A percentile compares a stretch with the other conserved stretches of the same genome.
Conservation (phyloP, 1,140 invertebrate genomes). For the Drosophila sturtevanti region DNA sequence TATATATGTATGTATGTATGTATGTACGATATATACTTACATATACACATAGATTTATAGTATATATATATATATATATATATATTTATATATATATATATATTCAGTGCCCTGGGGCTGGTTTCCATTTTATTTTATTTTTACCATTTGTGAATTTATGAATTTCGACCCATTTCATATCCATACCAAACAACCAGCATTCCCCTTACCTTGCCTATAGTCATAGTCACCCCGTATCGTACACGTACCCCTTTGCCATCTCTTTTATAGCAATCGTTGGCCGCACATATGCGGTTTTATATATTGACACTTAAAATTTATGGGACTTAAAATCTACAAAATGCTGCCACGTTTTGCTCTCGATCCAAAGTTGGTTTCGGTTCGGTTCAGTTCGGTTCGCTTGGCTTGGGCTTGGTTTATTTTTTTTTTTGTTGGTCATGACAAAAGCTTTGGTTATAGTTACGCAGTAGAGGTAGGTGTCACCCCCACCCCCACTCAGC, state of each 20-base stretch:
- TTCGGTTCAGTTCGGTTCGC: constrained; percentile 23
- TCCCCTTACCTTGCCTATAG: no score
- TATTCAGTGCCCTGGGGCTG: constrained; percentile 29
- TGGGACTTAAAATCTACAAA: constrained; percentile 63
- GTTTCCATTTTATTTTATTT: constrained; percentile 57
- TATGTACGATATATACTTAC: neutral
- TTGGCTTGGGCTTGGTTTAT: constrained; percentile 20
- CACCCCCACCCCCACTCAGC: no score
- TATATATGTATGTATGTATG: constrained; percentile 31
- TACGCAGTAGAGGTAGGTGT: neutral
- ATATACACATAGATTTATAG: constrained; percentile 33
- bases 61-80: constrained; percentile 4
- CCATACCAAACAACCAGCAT: neutral
- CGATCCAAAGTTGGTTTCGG: constrained; percentile 45
- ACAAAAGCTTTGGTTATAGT: constrained; percentile 41
- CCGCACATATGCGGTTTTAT: constrained; percentile 63
- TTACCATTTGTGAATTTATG: constrained; percentile 62
- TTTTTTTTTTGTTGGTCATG: no score
- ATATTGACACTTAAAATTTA: constrained; percentile 64
- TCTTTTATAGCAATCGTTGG: constrained; percentile 35
- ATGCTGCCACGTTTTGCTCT: constrained; percentile 56
- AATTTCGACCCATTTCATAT: constrained; percentile 42
- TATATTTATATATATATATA: constrained; percentile 26
- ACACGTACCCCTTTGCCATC: neutral
- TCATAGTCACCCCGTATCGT: no score